phyloP scores from a whole-genome alignment of 2,888 invertebrate genomes.

The Lochmaea crataegi region DNA sequence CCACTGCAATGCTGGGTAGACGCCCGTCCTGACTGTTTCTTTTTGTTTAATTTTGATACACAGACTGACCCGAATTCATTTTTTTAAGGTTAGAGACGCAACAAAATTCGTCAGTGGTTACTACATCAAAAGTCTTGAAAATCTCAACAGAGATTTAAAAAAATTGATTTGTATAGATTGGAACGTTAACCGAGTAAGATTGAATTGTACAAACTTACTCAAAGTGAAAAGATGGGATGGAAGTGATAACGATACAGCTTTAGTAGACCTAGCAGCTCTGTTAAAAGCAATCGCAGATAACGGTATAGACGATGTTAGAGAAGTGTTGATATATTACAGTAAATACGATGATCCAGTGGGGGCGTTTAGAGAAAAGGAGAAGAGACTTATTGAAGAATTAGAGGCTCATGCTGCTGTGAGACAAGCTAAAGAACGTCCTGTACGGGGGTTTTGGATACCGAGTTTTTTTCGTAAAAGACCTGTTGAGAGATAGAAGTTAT shows the following conservation, averaged over 20 bases:
- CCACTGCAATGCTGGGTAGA: too few relatives aligned
- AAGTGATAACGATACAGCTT: conserved; percentile 87
- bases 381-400: conserved; percentile 77
- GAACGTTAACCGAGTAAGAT: conserved; percentile 85
- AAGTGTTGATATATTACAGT: conserved; percentile 90
- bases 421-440: conserved; percentile 48
- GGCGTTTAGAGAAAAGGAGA: conserved; percentile 92
- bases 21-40: too few relatives aligned
- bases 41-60: too few relatives aligned
- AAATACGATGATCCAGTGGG: conserved; percentile 93
- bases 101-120: conserved; percentile 93
- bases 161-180: conserved; percentile 96
- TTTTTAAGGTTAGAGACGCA: conserved; percentile 86
- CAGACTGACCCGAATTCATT: not conserved
- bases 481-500: not conserved
- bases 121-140: conserved; percentile 90
- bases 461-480: conserved; percentile 2
- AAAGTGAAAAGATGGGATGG: conserved; percentile 91
- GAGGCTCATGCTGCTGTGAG: conserved; percentile 68
- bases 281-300: conserved; percentile 79
- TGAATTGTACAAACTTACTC: conserved; percentile 91
- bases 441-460: not conserved
- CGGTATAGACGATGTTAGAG: conserved; percentile 91
- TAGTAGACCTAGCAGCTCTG: conserved; percentile 85
- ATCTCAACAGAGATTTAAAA: conserved; percentile 83